Evolutionary conservation across 2,113 vertebrate species (phyloP).

Genomic region (Plectropomus leopardus): DNA sequence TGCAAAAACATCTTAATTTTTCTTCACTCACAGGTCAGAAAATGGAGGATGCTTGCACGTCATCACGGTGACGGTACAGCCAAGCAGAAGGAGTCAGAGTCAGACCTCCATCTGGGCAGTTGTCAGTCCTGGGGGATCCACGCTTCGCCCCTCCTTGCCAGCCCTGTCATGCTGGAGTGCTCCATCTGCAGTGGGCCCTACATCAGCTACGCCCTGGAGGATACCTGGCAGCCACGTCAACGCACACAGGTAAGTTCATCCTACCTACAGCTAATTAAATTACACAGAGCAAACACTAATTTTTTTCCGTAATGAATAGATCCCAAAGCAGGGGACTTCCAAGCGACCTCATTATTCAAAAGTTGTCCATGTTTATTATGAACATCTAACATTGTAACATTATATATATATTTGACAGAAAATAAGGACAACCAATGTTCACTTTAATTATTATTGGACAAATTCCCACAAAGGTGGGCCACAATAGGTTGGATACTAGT

Average conservation of each 20-base stretch:
- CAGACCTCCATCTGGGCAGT: constrained; percentile 72
- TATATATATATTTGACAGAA: no score
- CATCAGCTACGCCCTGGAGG: constrained; percentile 83
- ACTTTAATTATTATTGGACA: neutral
- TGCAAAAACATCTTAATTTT: neutral
- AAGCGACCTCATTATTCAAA: neutral
- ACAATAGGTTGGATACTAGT: no score
- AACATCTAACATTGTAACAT: no score
- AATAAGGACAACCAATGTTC: no score
- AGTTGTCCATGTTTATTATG: no score
- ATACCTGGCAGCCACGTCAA: constrained; percentile 86
- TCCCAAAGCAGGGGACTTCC: constrained; percentile 8
- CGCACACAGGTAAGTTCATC: constrained; percentile 81
- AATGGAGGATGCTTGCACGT: constrained; percentile 85
- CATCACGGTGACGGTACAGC: constrained; percentile 73
- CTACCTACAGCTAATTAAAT: neutral
- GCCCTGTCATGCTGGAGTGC: constrained; percentile 85
- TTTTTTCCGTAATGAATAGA: neutral
- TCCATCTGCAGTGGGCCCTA: constrained; percentile 85
- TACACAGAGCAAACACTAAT: neutral
- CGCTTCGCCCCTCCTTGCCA: constrained; percentile 74
- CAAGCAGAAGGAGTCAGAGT: constrained; percentile 81
- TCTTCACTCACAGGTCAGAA: constrained; percentile 78
- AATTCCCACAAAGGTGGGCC: no score
- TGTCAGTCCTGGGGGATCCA: constrained; percentile 76